These are phyloP conservation scores for Coregonus ussuriensis DNA, from an alignment of 2,797 vertebrate genomes.

Conservation along the genomic window DNA sequence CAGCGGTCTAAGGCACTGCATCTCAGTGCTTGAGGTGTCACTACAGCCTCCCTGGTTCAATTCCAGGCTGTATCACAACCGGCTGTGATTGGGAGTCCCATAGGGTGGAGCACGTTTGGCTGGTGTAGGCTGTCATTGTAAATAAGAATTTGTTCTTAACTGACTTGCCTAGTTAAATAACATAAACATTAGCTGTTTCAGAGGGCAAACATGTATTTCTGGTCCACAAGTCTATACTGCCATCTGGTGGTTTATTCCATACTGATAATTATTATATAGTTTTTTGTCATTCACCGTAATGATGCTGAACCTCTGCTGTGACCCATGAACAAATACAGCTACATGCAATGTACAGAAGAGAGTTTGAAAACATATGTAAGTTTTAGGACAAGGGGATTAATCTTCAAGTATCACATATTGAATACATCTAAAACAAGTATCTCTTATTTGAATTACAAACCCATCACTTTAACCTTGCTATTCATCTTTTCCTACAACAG, in stretches of 20 bases:
- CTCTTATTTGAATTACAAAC: background rate
- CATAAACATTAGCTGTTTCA: background rate
- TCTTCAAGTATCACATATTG: background rate
- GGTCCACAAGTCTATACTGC: background rate
- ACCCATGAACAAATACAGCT: background rate
- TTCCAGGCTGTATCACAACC: no score
- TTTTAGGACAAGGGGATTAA: no score
- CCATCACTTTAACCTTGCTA: constrained; percentile 50
- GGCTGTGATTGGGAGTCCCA: no score
- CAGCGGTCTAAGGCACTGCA: no score
- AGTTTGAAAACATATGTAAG: no score
- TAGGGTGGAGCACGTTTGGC: no score
- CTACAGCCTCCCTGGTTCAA: no score
- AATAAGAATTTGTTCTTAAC: no score
- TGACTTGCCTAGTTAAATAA: no score
- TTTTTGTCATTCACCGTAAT: background rate
- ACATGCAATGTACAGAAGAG: no score
- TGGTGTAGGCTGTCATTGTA: no score
- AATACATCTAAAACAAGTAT: background rate
- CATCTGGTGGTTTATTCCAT: background rate
- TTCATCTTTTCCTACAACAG: constrained; percentile 85
- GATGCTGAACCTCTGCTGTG: background rate
- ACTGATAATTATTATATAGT: background rate
- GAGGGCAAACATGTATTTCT: background rate
- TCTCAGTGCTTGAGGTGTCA: no score